Evolutionary conservation across 2,888 invertebrate species (phyloP).

Genomic region (Hydropsyche betteni): DNA sequence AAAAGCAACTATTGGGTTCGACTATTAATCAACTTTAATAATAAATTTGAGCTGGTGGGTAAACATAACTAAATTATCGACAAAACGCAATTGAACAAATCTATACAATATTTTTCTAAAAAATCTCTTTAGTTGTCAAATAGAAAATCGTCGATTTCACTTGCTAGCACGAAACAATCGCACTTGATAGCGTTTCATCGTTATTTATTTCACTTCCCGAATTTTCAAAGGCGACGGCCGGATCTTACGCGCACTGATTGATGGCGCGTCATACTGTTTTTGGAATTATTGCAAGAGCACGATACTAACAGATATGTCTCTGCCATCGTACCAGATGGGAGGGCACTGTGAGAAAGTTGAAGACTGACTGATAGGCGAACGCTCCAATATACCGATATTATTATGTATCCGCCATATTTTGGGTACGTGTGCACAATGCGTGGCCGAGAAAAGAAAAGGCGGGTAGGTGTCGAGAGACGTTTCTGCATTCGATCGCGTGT

Average conservation of each 20-base stretch:
- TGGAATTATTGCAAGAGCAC: conserved; percentile 47
- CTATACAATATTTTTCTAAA: too few species aligned
- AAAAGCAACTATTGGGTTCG: too few species aligned
- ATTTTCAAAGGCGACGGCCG: conserved; percentile 19
- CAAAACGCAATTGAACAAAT: too few species aligned
- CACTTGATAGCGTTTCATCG: too few species aligned
- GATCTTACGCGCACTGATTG: conserved; percentile 38
- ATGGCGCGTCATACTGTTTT: conserved; percentile 46
- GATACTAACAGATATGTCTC: conserved; percentile 47
- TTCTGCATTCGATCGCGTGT: conserved; percentile 20
- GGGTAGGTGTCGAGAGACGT: conserved; percentile 24
- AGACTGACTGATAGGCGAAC: conserved; percentile 42
- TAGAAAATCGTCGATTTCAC: too few species aligned
- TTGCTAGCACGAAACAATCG: too few species aligned
- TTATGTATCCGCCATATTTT: neutral
- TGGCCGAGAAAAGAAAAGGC: conserved; percentile 2
- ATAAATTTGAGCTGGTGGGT: too few species aligned
- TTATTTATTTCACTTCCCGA: too few species aligned
- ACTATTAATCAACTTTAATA: too few species aligned
- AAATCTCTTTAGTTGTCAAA: too few species aligned
- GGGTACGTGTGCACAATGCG: too few species aligned
- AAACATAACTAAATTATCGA: too few species aligned
- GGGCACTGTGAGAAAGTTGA: conserved; percentile 44
- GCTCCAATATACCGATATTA: neutral
- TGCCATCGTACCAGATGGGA: conserved; percentile 45